Base-by-base conservation (phyloP, 1,140 invertebrate genomes). In the Drosophila repleta region DNA sequence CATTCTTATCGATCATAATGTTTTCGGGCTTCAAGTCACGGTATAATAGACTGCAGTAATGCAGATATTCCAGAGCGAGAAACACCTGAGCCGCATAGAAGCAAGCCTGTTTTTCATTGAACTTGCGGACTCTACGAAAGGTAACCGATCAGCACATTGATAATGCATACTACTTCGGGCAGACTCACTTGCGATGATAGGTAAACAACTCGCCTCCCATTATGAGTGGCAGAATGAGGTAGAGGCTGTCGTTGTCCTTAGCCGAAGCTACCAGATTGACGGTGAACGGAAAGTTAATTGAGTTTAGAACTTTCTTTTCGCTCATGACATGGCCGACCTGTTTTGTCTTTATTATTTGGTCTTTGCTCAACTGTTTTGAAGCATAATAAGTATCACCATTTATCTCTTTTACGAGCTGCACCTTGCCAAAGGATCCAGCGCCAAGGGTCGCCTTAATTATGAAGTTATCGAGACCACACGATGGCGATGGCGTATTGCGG, bases 21-120 rank as follows among this genome's bases (percentile, higher is more conserved):
- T 99, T 99, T 93, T 99, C 98, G 4, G 98, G 98, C 92, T 99
- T 99, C 51, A 99, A 93, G 93, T 99, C 98, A 45, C 98, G 94
- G 91, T 99, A 99, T 49, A 99, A 94, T 58, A 99, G 92, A 90
- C 97, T 96, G 88, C 98, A 95, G 77, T 95, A 94, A 90, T 99
- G 98, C 32, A 99, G 93, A 93, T 99, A 99, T 92, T 99, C 98
- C 63, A 99, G 93, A 1, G 96, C 97, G 64, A 99, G 92, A 41
- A 97, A 93, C 17, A 99, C 96, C 94, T 99, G 98, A 46, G 96
- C 96, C 2, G 96, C 97, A 92, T 99, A 99, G 93, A 99, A 99
- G 79, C 95, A 95, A 2, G 97, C 94, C 79, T 96, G 93, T 18
- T 93, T 93, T 91, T 98, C 97, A 52, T 95, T 95, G 85, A 97